These are phyloP conservation scores for Nowickia ferox DNA, from an alignment of 2,888 invertebrate genomes.

Conservation along the genomic window DNA sequence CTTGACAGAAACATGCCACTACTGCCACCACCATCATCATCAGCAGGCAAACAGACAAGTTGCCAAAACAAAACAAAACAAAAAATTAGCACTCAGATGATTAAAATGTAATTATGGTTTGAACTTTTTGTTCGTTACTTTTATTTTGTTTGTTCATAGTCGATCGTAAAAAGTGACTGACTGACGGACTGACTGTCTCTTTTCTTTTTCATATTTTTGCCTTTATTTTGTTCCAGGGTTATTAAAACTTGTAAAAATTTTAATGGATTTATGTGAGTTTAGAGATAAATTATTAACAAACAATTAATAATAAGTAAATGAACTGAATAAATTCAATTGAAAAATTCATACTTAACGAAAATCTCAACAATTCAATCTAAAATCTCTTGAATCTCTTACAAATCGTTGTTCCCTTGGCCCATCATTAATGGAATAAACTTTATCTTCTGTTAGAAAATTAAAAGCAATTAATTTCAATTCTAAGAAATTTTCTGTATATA, in stretches of 20 bases:
- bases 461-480: too few species aligned
- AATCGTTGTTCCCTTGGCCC: too few species aligned
- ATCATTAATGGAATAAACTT: too few species aligned
- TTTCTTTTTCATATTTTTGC: background rate
- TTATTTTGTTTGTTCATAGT: constrained; percentile 8
- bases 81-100: constrained; percentile 79
- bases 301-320: constrained; percentile 45
- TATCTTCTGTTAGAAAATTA: too few species aligned
- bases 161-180: constrained; percentile 8
- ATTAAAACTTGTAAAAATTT: constrained; percentile 50
- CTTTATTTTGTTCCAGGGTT: constrained; percentile 17
- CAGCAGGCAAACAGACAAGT: constrained; percentile 37
- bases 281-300: constrained; percentile 47
- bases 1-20: constrained; percentile 65
- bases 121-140: constrained; percentile 52
- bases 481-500: too few species aligned
- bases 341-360: background rate
- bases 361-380: too few species aligned
- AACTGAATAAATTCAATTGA: constrained; percentile 1
- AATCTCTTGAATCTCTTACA: too few species aligned
- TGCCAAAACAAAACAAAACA: constrained; percentile 56
- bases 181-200: constrained; percentile 2
- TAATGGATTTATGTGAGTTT: constrained; percentile 43
- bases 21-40: constrained; percentile 33
- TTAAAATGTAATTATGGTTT: constrained; percentile 79